phyloP scores from a whole-genome alignment of 2,797 vertebrate genomes.

The Schizopygopsis pylzovi region DNA sequence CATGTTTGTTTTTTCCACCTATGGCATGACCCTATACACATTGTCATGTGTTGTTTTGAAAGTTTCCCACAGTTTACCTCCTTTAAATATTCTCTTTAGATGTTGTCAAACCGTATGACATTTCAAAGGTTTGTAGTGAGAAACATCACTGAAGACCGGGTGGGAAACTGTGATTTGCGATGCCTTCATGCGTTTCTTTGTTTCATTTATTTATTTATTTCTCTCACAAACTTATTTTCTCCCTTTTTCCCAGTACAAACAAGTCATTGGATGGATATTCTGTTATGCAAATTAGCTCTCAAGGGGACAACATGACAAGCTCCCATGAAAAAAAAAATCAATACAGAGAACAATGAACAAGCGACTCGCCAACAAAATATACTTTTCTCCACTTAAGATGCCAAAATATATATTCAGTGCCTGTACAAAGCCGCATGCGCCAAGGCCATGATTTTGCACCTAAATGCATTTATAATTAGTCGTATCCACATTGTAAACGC shows the following conservation, averaged over 20 bases:
- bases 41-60: neutral
- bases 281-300: conserved; percentile 64
- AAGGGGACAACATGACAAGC: conserved; percentile 47
- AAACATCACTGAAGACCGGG: neutral
- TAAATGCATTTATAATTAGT: conserved; percentile 11
- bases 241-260: neutral
- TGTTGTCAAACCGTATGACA: neutral
- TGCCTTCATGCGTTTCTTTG: conserved; percentile 23
- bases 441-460: conserved; percentile 56
- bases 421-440: conserved; percentile 45
- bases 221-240: neutral
- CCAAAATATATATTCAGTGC: conserved; percentile 50
- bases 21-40: neutral
- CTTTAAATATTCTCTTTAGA: conserved; percentile 14
- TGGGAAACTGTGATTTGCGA: neutral
- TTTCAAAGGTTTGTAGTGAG: conserved; percentile 18
- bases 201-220: conserved; percentile 20
- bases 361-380: conserved; percentile 26
- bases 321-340: conserved; percentile 37
- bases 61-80: conserved; percentile 31
- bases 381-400: conserved; percentile 13
- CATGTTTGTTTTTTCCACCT: neutral
- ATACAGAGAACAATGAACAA: conserved; percentile 49
- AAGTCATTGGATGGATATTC: conserved; percentile 30
- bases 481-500: conserved; percentile 1